phyloP scores from a whole-genome alignment of 2,797 vertebrate genomes.

The Champsocephalus gunnari region DNA sequence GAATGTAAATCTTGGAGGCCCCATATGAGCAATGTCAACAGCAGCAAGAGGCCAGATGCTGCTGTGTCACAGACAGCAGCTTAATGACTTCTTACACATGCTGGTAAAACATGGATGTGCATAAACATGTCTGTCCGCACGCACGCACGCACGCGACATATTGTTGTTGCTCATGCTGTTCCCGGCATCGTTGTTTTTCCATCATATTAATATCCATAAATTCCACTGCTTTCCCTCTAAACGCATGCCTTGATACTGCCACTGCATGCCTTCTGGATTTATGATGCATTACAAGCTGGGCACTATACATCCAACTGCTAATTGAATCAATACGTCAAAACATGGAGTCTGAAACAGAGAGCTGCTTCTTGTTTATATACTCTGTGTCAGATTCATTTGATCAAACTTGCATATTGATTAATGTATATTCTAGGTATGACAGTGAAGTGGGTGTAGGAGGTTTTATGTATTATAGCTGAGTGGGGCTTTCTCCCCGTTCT shows the following conservation, averaged over 20 bases:
- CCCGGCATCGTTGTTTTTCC: slow-evolving; percentile 10
- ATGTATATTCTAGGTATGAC: slow-evolving; percentile 13
- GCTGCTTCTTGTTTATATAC: slow-evolving; percentile 23
- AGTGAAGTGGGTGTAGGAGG: slow-evolving; percentile 6
- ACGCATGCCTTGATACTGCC: slow-evolving; percentile 6
- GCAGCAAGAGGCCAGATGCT: slow-evolving; percentile 39
- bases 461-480: slow-evolving; percentile 27
- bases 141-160: slow-evolving; percentile 10
- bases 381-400: slow-evolving; percentile 31
- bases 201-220: slow-evolving; percentile 19
- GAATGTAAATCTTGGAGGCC: slow-evolving; percentile 28
- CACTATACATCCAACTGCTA: slow-evolving; percentile 10
- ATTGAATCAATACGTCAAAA: slow-evolving; percentile 59
- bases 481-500: neutral
- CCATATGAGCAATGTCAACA: slow-evolving; percentile 53
- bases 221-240: slow-evolving; percentile 19
- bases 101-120: slow-evolving; percentile 24
- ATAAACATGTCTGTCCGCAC: slow-evolving; percentile 12
- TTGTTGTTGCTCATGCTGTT: slow-evolving; percentile 12
- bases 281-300: slow-evolving; percentile 33
- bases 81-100: slow-evolving; percentile 42
- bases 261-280: slow-evolving; percentile 45
- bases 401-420: slow-evolving; percentile 24
- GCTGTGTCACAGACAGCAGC: slow-evolving; percentile 35
- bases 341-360: slow-evolving; percentile 9